phyloP scores from a whole-genome alignment of 2,797 vertebrate species.

The Corythornis leucogaster region DNA sequence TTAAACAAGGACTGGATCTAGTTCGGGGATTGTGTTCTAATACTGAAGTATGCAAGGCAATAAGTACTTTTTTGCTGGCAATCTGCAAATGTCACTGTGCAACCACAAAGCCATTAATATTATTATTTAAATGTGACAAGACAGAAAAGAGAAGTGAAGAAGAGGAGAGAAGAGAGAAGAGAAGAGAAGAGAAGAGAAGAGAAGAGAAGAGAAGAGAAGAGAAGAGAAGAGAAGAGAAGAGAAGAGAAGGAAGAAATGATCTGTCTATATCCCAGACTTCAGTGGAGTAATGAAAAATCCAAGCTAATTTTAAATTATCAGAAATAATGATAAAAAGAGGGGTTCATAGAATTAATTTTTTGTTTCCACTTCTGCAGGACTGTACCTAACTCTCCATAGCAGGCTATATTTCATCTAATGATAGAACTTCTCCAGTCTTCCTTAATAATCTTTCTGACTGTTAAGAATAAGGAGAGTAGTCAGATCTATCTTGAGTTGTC shows the following conservation, averaged over 20 bases:
- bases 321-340: background rate
- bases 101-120: background rate
- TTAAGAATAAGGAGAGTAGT: background rate
- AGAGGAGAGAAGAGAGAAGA: too few relatives aligned
- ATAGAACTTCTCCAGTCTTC: background rate
- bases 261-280: background rate
- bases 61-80: background rate
- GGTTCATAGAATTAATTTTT: background rate
- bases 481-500: background rate
- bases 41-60: background rate
- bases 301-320: background rate
- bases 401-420: background rate
- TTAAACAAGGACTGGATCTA: background rate
- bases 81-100: constrained; percentile 7
- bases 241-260: background rate
- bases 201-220: too few relatives aligned
- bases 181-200: too few relatives aligned
- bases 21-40: background rate
- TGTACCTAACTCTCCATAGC: background rate
- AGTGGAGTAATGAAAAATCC: background rate
- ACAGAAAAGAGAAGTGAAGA: too few relatives aligned
- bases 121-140: background rate
- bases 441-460: background rate
- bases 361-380: background rate
- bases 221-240: background rate